Base-by-base conservation (phyloP, 2,888 invertebrate species). In the Meghimatium bilineatum region DNA sequence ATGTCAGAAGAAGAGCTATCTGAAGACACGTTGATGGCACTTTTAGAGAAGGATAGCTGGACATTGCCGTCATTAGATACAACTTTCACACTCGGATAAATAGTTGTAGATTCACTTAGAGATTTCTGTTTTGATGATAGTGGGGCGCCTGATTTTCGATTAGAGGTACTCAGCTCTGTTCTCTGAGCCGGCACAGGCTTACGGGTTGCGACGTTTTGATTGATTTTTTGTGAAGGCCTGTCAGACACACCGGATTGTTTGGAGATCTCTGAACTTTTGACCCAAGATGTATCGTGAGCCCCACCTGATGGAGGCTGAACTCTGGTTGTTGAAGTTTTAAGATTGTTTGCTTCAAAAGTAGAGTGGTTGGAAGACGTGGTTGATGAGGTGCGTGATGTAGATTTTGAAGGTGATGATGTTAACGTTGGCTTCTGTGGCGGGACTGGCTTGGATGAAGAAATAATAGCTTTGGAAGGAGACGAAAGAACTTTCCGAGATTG, bases 341-440 rank as follows among this genome's bases (percentile, higher is more conserved):
- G n/a, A 6, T 44, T 29, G 8, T 44, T 17, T 49, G 72, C 10
- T 23, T 17, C 10, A 20, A 8, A n/a, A 44, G n/a, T 20, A 6
- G 17, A 3, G 67, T 56, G 17, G 12, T 44, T 72, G 72, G n/a
- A 69, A 49, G 60, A 83, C 56, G 72, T 44, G 66, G 78, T 60
- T 56, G 72, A 38, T 78, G 69, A 71, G 23, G 77, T 63, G 26
- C 71, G 71, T 34, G 67, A 82, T 49, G 76, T 36, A 38, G 83
- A 83, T 79, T 78, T 79, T 52, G 78, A 83, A n/a, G 72, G 66
- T 44, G 79, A 78, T 78, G 74, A 78, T 63, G 83, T 74, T 52
- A 36, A 52, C 36, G 52, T 63, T 74, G 83, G 74, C 38, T 36
- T 74, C 29, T 17, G 26, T 26, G 36, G 74, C 49, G 75, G 71